Percentiles rank a stretch among this genome's conserved stretches.
phyloP scores from a whole-genome alignment of 2,113 vertebrate genomes.

The Tragelaphus buxtoni region DNA sequence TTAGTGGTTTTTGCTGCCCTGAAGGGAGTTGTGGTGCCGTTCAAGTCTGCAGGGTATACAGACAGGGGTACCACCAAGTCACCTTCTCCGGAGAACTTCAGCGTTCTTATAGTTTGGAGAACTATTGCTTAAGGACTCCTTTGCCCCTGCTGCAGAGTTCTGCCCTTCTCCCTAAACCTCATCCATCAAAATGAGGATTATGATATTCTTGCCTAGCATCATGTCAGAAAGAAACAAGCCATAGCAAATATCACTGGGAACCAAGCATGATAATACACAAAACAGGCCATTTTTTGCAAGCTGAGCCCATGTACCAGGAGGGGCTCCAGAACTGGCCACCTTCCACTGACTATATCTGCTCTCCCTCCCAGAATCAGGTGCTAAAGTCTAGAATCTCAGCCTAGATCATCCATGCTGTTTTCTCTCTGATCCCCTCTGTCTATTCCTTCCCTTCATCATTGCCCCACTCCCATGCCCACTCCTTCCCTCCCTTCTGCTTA shows the following conservation, averaged over 20 bases:
- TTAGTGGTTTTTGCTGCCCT: neutral
- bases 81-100: neutral
- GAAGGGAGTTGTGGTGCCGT: neutral
- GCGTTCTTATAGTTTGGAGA: too few relatives aligned
- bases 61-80: neutral
- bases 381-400: neutral
- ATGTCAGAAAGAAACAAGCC: neutral
- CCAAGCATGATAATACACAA: neutral
- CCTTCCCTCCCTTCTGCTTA: neutral
- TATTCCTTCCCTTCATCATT: neutral
- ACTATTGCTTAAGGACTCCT: neutral
- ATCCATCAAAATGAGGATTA: neutral
- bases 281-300: neutral
- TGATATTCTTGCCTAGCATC: neutral
- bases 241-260: neutral
- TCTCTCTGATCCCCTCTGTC: neutral
- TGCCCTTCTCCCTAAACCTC: neutral
- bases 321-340: too few relatives aligned
- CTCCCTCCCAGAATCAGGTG: neutral
- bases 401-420: neutral
- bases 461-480: neutral
- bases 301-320: neutral
- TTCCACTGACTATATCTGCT: accelerated
- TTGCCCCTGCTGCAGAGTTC: neutral
- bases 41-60: neutral